phyloP scores from a whole-genome alignment of 2,797 vertebrate genomes.

The Takifugu ocellatus region DNA sequence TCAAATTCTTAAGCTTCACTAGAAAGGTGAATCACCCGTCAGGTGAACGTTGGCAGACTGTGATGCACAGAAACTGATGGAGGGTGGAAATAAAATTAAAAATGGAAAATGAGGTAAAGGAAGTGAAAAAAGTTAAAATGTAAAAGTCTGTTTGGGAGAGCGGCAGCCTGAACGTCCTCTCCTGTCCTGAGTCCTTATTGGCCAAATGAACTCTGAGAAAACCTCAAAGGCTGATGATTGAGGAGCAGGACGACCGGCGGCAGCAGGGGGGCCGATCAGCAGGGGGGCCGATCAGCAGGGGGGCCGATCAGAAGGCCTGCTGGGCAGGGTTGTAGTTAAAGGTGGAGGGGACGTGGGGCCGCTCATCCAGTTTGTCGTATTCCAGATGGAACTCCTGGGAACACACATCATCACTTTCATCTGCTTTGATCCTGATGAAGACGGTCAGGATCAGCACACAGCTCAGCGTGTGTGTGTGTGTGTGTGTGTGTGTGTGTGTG shows the following conservation, averaged over 20 bases:
- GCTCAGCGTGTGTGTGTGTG: not conserved
- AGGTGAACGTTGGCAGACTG: slow-evolving; percentile 53
- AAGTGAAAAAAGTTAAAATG: slow-evolving; percentile 72
- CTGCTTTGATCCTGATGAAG: no score
- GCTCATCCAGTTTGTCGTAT: slow-evolving; percentile 95
- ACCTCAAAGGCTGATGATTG: slow-evolving; percentile 72
- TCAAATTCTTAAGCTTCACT: slow-evolving; percentile 44
- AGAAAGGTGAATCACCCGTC: slow-evolving; percentile 45
- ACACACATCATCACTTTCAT: not conserved
- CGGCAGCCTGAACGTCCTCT: slow-evolving; percentile 51
- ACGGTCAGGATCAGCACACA: not conserved
- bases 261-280: slow-evolving; percentile 87
- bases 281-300: slow-evolving; percentile 54
- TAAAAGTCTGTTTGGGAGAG: slow-evolving; percentile 85
- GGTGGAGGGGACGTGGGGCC: slow-evolving; percentile 92
- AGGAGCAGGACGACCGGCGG: slow-evolving; percentile 89
- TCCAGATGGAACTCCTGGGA: slow-evolving; percentile 91
- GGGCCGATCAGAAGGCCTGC: slow-evolving; percentile 93
- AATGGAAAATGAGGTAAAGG: slow-evolving; percentile 62
- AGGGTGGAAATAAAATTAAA: slow-evolving; percentile 77
- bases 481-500: not conserved
- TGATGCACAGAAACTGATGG: slow-evolving; percentile 42
- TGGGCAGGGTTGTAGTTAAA: slow-evolving; percentile 97
- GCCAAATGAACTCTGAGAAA: slow-evolving; percentile 80
- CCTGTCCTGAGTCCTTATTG: slow-evolving; percentile 78